Conservation (phyloP, 2,888 invertebrate species). For the Stomorhina lunata region DNA sequence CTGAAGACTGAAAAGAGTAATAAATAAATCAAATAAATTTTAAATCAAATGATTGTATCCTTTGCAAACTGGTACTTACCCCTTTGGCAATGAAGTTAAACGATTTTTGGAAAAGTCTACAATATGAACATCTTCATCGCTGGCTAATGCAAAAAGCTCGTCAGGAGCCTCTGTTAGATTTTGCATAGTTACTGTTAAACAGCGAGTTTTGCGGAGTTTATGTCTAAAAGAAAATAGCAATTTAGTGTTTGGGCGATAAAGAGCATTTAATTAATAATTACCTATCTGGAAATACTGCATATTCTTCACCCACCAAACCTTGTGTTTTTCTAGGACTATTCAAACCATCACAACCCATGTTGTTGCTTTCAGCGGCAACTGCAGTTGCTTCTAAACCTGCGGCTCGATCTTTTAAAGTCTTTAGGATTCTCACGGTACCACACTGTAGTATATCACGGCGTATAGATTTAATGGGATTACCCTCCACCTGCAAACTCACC, state of each 20-base stretch:
- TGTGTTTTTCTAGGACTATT: conserved; percentile 68
- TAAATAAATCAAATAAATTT: background rate
- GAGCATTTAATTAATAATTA: conserved; percentile 60
- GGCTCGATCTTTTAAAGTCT: conserved; percentile 85
- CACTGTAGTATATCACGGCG: conserved; percentile 90
- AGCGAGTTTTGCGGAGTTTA: conserved; percentile 82
- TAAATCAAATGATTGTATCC: background rate
- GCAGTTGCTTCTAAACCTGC: conserved; percentile 27
- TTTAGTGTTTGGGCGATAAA: background rate
- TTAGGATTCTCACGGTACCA: conserved; percentile 90
- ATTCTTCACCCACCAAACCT: conserved; percentile 59
- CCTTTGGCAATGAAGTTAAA: conserved; percentile 84
- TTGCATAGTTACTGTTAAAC: conserved; percentile 80
- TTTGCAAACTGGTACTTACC: conserved; percentile 80
- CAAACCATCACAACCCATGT: conserved; percentile 76
- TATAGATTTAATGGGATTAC: conserved; percentile 91
- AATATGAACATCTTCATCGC: conserved; percentile 85
- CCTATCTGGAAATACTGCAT: conserved; percentile 72
- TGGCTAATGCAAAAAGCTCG: conserved; percentile 86
- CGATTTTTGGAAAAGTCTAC: conserved; percentile 92
- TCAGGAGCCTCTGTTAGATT: conserved; percentile 85
- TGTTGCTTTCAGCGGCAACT: conserved; percentile 70
- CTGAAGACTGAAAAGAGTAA: conserved; percentile 78
- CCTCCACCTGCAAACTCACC: conserved; percentile 90
- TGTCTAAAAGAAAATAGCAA: conserved; percentile 78